Evolutionary conservation across 64 coral and sea anemone species (phyloP).

Genomic region (Porites lutea): DNA sequence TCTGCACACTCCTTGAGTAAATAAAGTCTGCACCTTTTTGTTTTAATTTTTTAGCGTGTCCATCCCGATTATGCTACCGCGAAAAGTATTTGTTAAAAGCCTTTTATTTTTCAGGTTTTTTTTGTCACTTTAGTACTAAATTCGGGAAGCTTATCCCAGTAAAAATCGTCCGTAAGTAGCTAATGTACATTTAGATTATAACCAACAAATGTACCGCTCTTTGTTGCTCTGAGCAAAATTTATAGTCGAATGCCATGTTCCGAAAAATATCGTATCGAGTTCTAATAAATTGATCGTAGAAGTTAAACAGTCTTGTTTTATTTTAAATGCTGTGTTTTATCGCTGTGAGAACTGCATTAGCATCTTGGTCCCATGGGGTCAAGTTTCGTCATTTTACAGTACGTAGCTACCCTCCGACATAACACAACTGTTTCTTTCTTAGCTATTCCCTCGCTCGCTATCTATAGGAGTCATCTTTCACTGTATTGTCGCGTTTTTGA

Average conservation of each 20-base stretch:
- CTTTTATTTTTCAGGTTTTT: not conserved
- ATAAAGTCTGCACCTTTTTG: not conserved
- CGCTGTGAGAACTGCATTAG: conserved; percentile 10
- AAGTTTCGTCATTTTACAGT: not conserved
- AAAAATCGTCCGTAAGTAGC: too few relatives aligned
- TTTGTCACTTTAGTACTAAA: not conserved
- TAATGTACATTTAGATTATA: not conserved
- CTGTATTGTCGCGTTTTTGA: not conserved
- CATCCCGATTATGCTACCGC: not conserved
- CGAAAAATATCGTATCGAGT: not conserved
- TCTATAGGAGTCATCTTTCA: not conserved
- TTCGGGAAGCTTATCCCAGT: not conserved
- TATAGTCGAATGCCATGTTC: not conserved
- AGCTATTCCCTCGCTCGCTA: not conserved
- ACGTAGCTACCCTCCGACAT: not conserved
- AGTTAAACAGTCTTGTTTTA: conserved; percentile 16
- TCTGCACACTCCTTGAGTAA: not conserved
- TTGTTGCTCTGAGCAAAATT: not conserved
- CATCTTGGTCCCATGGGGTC: conserved; percentile 4
- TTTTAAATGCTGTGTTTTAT: not conserved
- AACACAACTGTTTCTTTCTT: not conserved
- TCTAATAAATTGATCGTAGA: not conserved
- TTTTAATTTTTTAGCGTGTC: conserved; percentile 1
- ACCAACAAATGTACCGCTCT: not conserved
- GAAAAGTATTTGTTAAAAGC: not conserved